These are phyloP conservation scores for Henicopernis longicauda DNA, from an alignment of 2,113 vertebrate genomes.

Conservation along the genomic window DNA sequence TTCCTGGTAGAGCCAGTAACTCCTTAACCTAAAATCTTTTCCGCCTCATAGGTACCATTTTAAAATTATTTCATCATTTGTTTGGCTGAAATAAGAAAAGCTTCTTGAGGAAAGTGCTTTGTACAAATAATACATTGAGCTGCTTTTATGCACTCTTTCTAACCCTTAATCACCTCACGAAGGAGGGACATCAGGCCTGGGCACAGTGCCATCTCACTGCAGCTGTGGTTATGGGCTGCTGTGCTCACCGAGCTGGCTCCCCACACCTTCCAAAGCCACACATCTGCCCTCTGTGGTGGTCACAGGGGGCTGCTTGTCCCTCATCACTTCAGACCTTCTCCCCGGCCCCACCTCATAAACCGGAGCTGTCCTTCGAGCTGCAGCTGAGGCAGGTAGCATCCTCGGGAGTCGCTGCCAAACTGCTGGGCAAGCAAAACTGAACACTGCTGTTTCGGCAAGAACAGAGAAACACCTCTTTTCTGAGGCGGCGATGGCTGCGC, in stretches of 20 bases:
- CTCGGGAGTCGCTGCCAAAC: accelerated
- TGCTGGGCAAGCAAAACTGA: neutral
- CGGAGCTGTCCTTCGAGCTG: accelerated
- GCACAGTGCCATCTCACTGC: neutral
- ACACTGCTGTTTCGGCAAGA: accelerated
- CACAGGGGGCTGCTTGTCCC: neutral
- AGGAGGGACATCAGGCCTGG: neutral
- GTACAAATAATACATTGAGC: neutral
- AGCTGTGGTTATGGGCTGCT: neutral
- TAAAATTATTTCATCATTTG: neutral
- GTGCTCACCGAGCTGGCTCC: neutral
- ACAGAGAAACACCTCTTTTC: no score
- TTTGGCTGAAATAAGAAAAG: neutral
- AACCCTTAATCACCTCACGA: neutral
- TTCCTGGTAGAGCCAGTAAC: neutral
- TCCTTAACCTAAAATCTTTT: neutral
- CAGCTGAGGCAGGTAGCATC: accelerated
- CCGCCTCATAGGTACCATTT: neutral
- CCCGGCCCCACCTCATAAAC: accelerated
- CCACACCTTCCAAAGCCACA: neutral
- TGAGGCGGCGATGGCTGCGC: neutral
- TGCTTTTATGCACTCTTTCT: neutral
- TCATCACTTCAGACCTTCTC: neutral
- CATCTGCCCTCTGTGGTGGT: neutral
- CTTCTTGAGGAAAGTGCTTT: neutral